phyloP scores from a whole-genome alignment of 30 jellyfish, hydroid and myxozoan species.

The Hydra vulgaris region DNA sequence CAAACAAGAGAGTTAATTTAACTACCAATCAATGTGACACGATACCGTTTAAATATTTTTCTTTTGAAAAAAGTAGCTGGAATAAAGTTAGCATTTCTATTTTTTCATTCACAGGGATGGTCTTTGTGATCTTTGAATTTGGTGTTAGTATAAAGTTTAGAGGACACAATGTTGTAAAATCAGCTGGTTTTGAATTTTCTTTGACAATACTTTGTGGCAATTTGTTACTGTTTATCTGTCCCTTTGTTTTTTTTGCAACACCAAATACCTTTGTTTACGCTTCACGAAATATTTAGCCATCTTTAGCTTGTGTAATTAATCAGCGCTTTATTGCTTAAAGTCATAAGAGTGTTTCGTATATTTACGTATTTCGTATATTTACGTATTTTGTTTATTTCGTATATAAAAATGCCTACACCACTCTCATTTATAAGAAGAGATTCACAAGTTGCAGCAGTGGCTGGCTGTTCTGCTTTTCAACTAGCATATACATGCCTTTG shows the following conservation, averaged over 20 bases:
- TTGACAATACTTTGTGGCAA: not conserved
- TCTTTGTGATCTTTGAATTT: not conserved
- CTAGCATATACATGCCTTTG: not conserved
- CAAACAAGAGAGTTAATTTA: not conserved
- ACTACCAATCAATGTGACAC: not conserved
- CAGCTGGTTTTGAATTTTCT: not conserved
- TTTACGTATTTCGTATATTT: not conserved
- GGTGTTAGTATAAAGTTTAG: not conserved
- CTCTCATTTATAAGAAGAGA: not conserved
- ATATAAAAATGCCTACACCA: not conserved
- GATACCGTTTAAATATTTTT: not conserved
- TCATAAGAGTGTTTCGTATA: not conserved
- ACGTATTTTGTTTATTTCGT: too few species aligned
- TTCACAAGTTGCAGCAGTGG: not conserved
- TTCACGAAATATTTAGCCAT: not conserved
- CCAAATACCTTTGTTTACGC: not conserved
- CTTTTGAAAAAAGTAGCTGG: not conserved
- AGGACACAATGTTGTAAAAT: too few species aligned
- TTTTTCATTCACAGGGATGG: not conserved
- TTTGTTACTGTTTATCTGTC: not conserved
- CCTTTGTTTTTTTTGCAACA: not conserved
- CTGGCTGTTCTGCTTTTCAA: not conserved
- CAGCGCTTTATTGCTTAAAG: not conserved
- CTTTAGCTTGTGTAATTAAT: not conserved
- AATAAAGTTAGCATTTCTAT: too few species aligned